Evolutionary conservation across 2,113 vertebrate genomes (phyloP), one percentile per base, ranked within the genome.

Genomic region (Gavialis gangeticus): DNA sequence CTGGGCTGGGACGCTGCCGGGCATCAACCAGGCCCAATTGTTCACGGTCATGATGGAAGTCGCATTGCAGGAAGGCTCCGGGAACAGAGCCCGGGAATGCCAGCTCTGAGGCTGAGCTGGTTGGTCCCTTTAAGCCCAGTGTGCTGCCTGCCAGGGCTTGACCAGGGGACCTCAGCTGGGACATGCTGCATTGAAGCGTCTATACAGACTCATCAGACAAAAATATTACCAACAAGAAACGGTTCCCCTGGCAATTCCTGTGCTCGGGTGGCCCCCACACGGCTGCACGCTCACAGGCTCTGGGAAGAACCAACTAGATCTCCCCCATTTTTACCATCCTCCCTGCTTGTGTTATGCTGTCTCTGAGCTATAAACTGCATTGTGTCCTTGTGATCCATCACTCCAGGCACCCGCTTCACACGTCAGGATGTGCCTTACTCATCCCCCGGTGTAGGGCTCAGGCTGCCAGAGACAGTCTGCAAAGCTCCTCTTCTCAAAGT

Each of bases 301-400:
- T 71, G 5, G 60, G 37, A 0, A 9, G 8, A 46, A 9, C 46
- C 7, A 7, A 46, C 46, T 46, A 46, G 46, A 9, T 46, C 46
- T 8, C 46, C 9, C 46, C 46, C 46, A 56, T 27, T 57, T 37
- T 30, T 22, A 17, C 25, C 75, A 25, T 73, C 79, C 24, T 75
- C 46, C 14, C 30, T 46, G 0, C 27, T 25, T 63, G 2, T 3
- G 4, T 56, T 46, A 78, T 69, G 28, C 77, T 0, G 0, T 76
- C 25, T 81, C 30, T 16, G 67, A 0, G 0, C 64, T 90, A 64
- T 55, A 1, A 0, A 82, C 63, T 60, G 4, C 0, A 0, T 73
- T 19, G 80, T 9, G 2, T 46, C 46, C 46, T 46, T 46, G 46
- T 46, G 46, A 46, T 46, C 46, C 46, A 9, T 46, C 46, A 46